These are phyloP conservation scores for Amphiprion clarkii DNA, from an alignment of 2,797 vertebrate genomes.

Conservation along the genomic window DNA sequence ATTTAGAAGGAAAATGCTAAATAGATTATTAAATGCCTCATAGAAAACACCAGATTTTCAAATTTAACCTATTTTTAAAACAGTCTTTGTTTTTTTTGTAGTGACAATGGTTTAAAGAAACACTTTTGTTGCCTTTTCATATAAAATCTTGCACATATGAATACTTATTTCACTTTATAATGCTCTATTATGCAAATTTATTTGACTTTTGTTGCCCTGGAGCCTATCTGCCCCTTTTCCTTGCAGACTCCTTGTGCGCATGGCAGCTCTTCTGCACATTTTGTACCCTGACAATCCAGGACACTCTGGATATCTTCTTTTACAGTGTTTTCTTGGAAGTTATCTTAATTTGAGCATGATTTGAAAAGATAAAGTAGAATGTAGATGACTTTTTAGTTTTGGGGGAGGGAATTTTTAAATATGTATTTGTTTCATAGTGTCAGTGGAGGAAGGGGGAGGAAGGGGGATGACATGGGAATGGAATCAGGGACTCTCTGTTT, in stretches of 20 bases:
- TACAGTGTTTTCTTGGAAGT: neutral
- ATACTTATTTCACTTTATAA: neutral
- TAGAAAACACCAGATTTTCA: no score
- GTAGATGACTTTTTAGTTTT: no score
- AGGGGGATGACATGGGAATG: no score
- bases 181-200: neutral
- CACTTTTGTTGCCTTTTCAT: neutral
- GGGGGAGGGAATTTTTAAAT: no score
- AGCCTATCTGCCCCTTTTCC: neutral
- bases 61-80: no score
- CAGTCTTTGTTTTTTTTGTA: neutral
- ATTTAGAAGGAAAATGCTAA: no score
- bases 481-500: no score
- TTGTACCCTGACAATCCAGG: slow-evolving; percentile 32
- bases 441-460: no score
- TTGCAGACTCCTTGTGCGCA: neutral
- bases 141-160: neutral
- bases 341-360: neutral
- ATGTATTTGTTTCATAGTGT: no score
- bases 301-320: neutral
- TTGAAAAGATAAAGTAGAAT: neutral
- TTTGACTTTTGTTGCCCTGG: neutral
- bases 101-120: neutral
- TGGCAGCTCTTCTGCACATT: slow-evolving; percentile 45
- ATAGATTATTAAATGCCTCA: no score